Evolutionary conservation across 2,797 vertebrate genomes (phyloP).

Genomic region (Urophycis tenuis): DNA sequence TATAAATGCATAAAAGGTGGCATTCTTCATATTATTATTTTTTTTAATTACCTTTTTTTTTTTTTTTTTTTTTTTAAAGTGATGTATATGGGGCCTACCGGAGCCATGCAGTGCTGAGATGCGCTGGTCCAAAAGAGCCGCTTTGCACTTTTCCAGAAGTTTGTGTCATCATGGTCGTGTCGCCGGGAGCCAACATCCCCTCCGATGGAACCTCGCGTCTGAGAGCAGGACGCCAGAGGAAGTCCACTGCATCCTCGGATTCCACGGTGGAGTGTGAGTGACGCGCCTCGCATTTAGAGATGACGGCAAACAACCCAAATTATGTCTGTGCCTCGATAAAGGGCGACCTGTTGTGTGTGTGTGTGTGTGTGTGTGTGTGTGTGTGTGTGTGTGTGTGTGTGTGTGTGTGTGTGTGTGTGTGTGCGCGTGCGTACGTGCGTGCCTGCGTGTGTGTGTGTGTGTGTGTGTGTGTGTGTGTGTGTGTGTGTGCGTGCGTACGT

Average conservation of each 20-base stretch:
- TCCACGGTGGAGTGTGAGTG: constrained; percentile 52
- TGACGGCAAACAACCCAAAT: not conserved
- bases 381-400: too few species aligned
- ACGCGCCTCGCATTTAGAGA: constrained; percentile 41
- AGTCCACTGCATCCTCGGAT: constrained; percentile 4
- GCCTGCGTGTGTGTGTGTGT: too few species aligned
- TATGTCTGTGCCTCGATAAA: not conserved
- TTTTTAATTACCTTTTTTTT: too few species aligned
- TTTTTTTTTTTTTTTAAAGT: not conserved
- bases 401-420: too few species aligned
- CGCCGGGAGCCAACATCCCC: constrained; percentile 19
- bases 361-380: too few species aligned
- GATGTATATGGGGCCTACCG: constrained; percentile 65
- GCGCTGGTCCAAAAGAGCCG: constrained; percentile 68
- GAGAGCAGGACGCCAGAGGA: constrained; percentile 24
- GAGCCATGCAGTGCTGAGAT: constrained; percentile 69
- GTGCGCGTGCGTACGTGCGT: too few species aligned
- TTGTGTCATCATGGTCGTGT: constrained; percentile 66
- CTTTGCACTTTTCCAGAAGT: constrained; percentile 75
- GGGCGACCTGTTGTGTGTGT: not conserved
- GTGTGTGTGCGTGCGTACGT: too few species aligned
- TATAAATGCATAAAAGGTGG: too few species aligned
- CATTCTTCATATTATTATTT: too few species aligned
- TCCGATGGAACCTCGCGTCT: constrained; percentile 31
- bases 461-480: too few species aligned